Evolutionary conservation across 2,888 invertebrate species (phyloP).

Genomic region (Drosophila emarginata): DNA sequence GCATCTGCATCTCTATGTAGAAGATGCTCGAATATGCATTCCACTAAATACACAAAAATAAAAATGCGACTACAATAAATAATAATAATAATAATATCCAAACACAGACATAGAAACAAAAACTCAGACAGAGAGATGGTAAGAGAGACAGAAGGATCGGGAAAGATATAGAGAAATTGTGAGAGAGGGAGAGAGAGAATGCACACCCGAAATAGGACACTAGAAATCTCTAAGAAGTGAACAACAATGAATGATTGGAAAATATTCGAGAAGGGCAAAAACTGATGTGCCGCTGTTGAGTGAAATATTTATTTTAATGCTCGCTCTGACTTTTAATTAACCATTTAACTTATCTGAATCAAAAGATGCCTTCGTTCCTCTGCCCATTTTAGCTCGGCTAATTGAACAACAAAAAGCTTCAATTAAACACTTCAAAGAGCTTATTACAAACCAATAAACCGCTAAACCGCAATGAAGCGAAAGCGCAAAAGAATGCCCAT

Average conservation of each 20-base stretch:
- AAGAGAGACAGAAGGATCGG: neutral
- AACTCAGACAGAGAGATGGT: neutral
- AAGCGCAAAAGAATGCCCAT: slow-evolving; percentile 50
- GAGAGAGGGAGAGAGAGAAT: neutral
- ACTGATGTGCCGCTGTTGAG: neutral
- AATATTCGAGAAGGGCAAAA: slow-evolving; percentile 1
- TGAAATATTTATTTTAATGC: slow-evolving; percentile 6
- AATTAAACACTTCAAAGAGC: slow-evolving; percentile 76
- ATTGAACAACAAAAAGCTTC: slow-evolving; percentile 77
- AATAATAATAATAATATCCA: slow-evolving; percentile 73
- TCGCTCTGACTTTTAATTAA: slow-evolving; percentile 9
- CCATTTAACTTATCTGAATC: slow-evolving; percentile 7
- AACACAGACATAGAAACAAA: slow-evolving; percentile 15
- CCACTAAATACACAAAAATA: slow-evolving; percentile 79
- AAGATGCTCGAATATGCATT: slow-evolving; percentile 70
- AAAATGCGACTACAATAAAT: slow-evolving; percentile 78
- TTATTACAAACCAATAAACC: slow-evolving; percentile 77
- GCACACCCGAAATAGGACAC: slow-evolving; percentile 20
- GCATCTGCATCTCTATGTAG: slow-evolving; percentile 28
- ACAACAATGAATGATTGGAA: neutral
- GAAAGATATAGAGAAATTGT: no score
- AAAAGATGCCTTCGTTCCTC: slow-evolving; percentile 41
- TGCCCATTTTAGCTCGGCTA: slow-evolving; percentile 56
- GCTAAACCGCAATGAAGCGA: slow-evolving; percentile 41
- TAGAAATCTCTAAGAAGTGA: neutral